Evolutionary conservation across 2,113 vertebrate genomes (phyloP), one percentile per base, ranked within the genome.

Genomic region (Salvelinus fontinalis): DNA sequence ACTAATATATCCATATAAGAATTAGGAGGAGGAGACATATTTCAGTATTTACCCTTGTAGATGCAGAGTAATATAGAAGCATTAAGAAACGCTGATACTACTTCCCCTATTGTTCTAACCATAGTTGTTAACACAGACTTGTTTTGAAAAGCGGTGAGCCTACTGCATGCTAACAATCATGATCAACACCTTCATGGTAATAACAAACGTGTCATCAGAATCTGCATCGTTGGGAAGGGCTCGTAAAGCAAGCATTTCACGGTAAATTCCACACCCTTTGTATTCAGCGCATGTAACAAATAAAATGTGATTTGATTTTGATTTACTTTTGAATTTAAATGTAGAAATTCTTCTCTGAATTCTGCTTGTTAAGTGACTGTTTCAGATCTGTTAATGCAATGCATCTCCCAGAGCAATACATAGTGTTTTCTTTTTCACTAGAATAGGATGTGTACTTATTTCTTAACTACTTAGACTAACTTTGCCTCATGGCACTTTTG

Each of bases 401-500:
- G 77, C 66, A 80, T 77, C 57, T 82, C 83, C 72, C 34, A 11
- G 13, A 68, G 5, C 31, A n/a, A 18, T 4, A 39, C 31, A 24
- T 73, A 62, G 77, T 85, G 76, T 82, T 84, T 84, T 80, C 73
- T 81, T 71, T 54, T 18, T 54, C 5, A 54, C 65, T 86, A 85
- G 84, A 75, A 54, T 89, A 90, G 79, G 34, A 29, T 80, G 65
- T 79, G 60, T 82, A 79, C 88, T 87, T 85, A 59, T 84, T 87
- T 86, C 82, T 83, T 51, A 74, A 76, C 16, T 74, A 75, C 82
- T 78, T 88, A 84, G 74, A 71, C 51, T 54, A 81, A 67, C 80
- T 89, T 85, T 81, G 70, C 65, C 79, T 87, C 74, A 0, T 77
- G 84, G 83, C 75, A 78, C 89, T 86, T 87, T 75, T 86, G 76